A percentile compares a stretch with the other conserved stretches of the same genome.
These are phyloP conservation scores for Caenorhabditis sp. DNA, from an alignment of 2,888 invertebrate genomes.

Conservation along the genomic window DNA sequence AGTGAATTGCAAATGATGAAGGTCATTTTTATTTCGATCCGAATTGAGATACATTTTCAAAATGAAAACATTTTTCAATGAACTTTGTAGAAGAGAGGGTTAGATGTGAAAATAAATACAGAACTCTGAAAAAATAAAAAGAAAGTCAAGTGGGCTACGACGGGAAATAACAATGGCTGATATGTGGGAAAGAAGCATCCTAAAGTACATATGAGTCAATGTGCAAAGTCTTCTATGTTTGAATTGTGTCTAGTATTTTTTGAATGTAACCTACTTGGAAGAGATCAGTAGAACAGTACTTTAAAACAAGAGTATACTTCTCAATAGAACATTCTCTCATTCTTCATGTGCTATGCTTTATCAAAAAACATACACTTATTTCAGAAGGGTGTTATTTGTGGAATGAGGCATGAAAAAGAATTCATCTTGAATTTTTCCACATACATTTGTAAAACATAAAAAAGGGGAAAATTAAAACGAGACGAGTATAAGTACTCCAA, in stretches of 20 bases:
- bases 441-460: not conserved
- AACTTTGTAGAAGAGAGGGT: not conserved
- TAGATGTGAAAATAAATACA: not conserved
- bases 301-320: too few relatives aligned
- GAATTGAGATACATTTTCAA: not conserved
- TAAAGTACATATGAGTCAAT: not conserved
- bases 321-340: too few relatives aligned
- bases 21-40: constrained; percentile 20
- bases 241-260: too few relatives aligned
- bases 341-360: too few relatives aligned
- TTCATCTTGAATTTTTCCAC: too few relatives aligned
- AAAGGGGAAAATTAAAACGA: not conserved
- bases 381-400: too few relatives aligned
- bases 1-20: constrained; percentile 13
- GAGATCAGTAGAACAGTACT: too few relatives aligned
- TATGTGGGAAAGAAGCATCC: not conserved
- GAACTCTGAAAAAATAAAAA: not conserved
- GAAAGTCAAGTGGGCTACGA: not conserved
- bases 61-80: not conserved
- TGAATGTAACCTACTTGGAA: too few relatives aligned
- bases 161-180: not conserved
- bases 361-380: too few relatives aligned
- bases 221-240: too few relatives aligned
- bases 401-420: too few relatives aligned
- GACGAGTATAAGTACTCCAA: too few relatives aligned